Conservation (phyloP, 2,797 vertebrate species). For the Molothrus ater region DNA sequence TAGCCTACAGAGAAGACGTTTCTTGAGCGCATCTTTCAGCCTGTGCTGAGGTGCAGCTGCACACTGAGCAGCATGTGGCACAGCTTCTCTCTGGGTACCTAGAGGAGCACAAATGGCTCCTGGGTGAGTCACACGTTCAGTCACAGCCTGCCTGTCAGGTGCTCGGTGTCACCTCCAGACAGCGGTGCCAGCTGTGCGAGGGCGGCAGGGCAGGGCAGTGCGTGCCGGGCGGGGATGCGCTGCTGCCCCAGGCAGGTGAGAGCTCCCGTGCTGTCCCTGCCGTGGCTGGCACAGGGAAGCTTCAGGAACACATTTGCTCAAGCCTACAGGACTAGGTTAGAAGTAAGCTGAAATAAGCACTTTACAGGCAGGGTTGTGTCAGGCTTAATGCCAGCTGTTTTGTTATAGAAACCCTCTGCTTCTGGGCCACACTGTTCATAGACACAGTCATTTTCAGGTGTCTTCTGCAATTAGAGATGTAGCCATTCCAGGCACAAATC, state of each 20-base stretch:
- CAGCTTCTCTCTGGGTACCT: background rate
- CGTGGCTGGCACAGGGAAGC: fast-evolving
- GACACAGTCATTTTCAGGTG: background rate
- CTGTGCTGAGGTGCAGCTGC: background rate
- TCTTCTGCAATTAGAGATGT: background rate
- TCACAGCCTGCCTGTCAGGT: background rate
- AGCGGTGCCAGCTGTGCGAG: fast-evolving
- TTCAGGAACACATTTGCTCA: background rate
- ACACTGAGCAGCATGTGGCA: fast-evolving
- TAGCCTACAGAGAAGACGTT: background rate
- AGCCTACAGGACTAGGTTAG: background rate
- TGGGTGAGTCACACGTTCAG: fast-evolving
- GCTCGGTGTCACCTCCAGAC: background rate
- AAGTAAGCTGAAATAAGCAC: background rate
- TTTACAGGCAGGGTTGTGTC: background rate
- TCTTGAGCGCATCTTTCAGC: background rate
- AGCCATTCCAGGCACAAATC: background rate
- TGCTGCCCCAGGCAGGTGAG: background rate
- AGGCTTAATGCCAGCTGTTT: background rate
- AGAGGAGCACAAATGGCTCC: background rate
- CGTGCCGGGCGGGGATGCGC: fast-evolving
- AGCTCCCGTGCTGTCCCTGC: fast-evolving
- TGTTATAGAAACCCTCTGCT: background rate
- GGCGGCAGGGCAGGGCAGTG: fast-evolving
- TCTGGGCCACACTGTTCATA: background rate